Percentiles rank a stretch among this genome's conserved stretches.
These are phyloP conservation scores for Standfussiana lucernea DNA, from an alignment of 2,888 invertebrate genomes.

Conservation along the genomic window DNA sequence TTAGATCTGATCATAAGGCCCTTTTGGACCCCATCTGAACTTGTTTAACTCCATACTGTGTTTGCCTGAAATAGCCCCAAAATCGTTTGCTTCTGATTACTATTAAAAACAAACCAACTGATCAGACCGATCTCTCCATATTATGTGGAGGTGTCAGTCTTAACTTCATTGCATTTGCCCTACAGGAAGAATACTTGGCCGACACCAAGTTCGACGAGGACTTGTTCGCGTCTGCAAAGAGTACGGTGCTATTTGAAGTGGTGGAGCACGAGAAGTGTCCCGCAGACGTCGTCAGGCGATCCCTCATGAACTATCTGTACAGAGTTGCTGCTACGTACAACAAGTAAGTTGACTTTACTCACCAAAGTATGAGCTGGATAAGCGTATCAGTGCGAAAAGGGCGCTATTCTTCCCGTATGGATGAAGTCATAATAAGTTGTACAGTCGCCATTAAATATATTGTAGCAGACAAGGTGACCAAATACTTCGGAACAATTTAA, in stretches of 20 bases:
- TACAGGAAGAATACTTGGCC: conserved; percentile 91
- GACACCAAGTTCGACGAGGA: conserved; percentile 93
- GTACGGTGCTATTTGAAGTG: conserved; percentile 96
- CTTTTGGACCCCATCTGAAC: neutral
- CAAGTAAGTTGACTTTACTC: conserved; percentile 83
- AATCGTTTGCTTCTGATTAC: neutral
- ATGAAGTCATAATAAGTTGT: too few species aligned
- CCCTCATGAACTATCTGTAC: conserved; percentile 94
- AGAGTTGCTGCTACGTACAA: conserved; percentile 92
- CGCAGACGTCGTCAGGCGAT: conserved; percentile 93
- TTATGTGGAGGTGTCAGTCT: neutral
- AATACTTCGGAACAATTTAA: too few species aligned
- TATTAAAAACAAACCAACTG: neutral
- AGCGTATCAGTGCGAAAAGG: neutral
- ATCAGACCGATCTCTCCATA: neutral
- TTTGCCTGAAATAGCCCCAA: neutral
- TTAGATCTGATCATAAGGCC: too few species aligned
- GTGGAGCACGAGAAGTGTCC: conserved; percentile 95
- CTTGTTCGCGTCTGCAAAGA: conserved; percentile 95
- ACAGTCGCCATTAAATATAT: too few species aligned
- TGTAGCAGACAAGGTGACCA: too few species aligned
- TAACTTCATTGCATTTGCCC: neutral
- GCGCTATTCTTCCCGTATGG: too few species aligned
- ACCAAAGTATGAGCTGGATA: neutral
- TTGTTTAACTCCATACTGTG: neutral